Conservation (phyloP, 30 jellyfish, hydroid and myxozoan genomes). For the Aurelia aurita region DNA sequence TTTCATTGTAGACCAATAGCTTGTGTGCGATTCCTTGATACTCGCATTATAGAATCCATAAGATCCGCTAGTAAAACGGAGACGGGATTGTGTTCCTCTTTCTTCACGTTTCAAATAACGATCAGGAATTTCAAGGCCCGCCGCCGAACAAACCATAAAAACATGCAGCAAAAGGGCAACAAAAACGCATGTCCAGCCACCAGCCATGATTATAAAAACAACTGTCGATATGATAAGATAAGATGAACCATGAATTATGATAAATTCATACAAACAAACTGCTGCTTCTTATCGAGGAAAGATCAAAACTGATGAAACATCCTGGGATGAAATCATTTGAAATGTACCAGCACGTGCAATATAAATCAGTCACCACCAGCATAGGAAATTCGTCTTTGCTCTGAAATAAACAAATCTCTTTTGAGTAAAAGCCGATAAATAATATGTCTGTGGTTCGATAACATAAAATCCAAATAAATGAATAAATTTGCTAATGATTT, state of each 20-base stretch:
- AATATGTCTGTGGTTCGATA: too few species aligned
- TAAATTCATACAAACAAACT: too few species aligned
- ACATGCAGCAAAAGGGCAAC: constrained; percentile 80
- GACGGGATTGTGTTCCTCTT: constrained; percentile 69
- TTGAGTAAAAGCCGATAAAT: too few species aligned
- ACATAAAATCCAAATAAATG: too few species aligned
- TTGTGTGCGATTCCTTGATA: constrained; percentile 13
- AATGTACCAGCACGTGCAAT: too few species aligned
- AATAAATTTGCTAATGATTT: too few species aligned
- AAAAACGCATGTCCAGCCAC: background rate
- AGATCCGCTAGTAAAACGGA: constrained; percentile 80
- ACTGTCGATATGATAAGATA: background rate
- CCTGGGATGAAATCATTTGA: too few species aligned
- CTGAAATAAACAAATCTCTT: too few species aligned
- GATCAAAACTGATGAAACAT: too few species aligned
- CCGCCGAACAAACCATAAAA: background rate
- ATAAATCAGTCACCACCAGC: too few species aligned
- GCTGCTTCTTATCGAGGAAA: too few species aligned
- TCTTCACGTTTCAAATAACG: constrained; percentile 76
- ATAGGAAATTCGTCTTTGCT: too few species aligned
- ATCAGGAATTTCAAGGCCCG: background rate
- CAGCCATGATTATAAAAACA: constrained; percentile 8
- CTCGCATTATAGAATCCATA: constrained; percentile 77
- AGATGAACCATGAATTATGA: background rate
- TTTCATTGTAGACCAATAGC: constrained; percentile 9